Conservation (phyloP, 2,797 vertebrate species). For the Halcyon chelicuti region DNA sequence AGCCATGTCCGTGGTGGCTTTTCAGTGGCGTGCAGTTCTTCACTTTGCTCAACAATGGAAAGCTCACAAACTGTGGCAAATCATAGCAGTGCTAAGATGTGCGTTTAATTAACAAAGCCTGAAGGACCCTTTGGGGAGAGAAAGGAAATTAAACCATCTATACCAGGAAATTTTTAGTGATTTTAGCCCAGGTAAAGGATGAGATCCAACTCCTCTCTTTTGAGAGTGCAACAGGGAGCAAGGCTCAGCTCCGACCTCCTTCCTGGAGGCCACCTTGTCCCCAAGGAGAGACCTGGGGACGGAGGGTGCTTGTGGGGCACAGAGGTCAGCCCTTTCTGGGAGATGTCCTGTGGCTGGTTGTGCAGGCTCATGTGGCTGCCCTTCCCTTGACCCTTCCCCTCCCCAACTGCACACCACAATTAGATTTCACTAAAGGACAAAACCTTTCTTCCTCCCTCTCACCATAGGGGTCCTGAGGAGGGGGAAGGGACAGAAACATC, state of each 20-base stretch:
- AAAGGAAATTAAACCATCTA: neutral
- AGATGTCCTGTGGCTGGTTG: neutral
- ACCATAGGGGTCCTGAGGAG: slow-evolving; percentile 29
- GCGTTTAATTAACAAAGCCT: neutral
- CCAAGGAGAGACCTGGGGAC: rapidly evolving
- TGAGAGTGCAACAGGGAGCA: neutral
- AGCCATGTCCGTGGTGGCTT: neutral
- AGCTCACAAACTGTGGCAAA: neutral
- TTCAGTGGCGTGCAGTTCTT: neutral
- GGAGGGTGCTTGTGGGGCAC: rapidly evolving
- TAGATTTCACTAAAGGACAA: slow-evolving; percentile 70
- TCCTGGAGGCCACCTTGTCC: rapidly evolving
- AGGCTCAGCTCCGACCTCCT: neutral
- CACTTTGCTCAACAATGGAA: neutral
- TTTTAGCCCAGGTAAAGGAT: neutral
- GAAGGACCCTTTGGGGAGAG: neutral
- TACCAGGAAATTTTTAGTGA: neutral
- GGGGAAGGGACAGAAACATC: slow-evolving; percentile 42
- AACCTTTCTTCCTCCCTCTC: slow-evolving; percentile 42
- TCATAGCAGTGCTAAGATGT: neutral
- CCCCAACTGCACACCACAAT: neutral
- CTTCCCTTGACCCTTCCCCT: slow-evolving; percentile 51
- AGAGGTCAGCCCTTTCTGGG: rapidly evolving
- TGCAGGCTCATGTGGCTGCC: neutral
- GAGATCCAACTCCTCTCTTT: neutral